Evolutionary conservation across 2,888 invertebrate species (phyloP), one percentile per base, ranked within the genome.

Genomic region (Xestia ashworthii): DNA sequence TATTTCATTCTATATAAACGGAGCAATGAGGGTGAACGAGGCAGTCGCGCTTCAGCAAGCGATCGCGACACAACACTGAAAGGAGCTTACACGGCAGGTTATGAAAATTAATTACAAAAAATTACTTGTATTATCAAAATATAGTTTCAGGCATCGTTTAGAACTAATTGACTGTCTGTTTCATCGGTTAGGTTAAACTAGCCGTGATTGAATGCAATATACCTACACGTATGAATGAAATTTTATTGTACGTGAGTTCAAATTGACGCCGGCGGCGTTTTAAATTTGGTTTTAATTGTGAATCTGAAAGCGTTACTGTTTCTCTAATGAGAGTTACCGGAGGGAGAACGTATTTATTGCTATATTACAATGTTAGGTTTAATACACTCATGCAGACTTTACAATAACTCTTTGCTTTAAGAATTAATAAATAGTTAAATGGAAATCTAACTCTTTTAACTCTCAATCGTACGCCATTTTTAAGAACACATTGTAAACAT

Each of bases 251-350:
- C 9, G 22, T 25, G 60, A 48, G 44, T 38, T 25, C 14, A 44
- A 25, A 58, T 70, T 67, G 62, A 32, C 22, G 68, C 46, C n/a
- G n/a, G 46, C 58, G 46, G 53, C 50, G 58, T 55, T 73, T 72
- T 77, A 44, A 82, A 85, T 82, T 76, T 53, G 58, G 62, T 77
- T 85, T 85, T 77, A 85, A 85, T 85, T 83, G 38, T 82, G 41
- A 53, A 66, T 65, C 32, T 81, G 44, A 81, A 81, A 84, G 82
- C 72, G 64, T 73, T 67, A 73, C 70, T 70, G 72, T 73, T 58
- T 22, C 58, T 38, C 3, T 77, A 68, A 85, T 82, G 65, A 62
- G 58, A 50, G 48, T 68, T 62, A 32, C 55, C 44, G n/a, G 25
- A 41, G 32, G 25, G n/a, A 22, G 46, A 22, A 5, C 14, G 32